Evolutionary conservation across 2,888 invertebrate genomes (phyloP).

Genomic region (Brenthis ino): DNA sequence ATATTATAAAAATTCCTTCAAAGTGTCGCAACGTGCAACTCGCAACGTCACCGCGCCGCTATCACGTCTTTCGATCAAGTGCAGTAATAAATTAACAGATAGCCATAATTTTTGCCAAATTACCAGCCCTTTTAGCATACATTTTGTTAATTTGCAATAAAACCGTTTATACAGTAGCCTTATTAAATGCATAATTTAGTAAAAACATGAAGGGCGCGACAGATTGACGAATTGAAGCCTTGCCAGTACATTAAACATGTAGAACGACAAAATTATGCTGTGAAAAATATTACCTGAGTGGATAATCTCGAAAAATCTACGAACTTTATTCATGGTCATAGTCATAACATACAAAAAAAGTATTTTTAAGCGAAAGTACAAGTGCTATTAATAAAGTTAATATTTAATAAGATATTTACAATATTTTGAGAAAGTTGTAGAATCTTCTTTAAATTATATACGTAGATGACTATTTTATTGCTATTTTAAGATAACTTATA

Average conservation of each 20-base stretch:
- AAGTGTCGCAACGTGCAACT: background rate
- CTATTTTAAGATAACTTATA: no score
- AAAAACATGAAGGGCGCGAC: background rate
- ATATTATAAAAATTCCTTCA: conserved; percentile 3
- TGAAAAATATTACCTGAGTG: no score
- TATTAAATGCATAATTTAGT: conserved; percentile 11
- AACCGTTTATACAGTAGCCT: conserved; percentile 16
- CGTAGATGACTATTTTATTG: no score
- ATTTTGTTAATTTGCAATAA: conserved; percentile 22
- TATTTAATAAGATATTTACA: no score
- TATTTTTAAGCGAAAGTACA: no score
- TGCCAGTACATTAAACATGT: background rate
- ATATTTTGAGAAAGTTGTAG: no score
- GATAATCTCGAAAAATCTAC: no score
- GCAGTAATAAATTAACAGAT: conserved; percentile 15
- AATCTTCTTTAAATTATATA: no score
- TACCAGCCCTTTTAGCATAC: conserved; percentile 18
- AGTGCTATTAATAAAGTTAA: no score
- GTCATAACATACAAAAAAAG: no score
- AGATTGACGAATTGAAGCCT: conserved; percentile 1
- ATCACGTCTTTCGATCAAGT: conserved; percentile 5
- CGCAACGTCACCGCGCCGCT: background rate
- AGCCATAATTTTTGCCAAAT: conserved; percentile 29
- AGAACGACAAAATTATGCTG: no score
- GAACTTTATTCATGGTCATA: no score